Conservation (phyloP, 2,113 vertebrate species). For the Phalacrocorax pelagicus region DNA sequence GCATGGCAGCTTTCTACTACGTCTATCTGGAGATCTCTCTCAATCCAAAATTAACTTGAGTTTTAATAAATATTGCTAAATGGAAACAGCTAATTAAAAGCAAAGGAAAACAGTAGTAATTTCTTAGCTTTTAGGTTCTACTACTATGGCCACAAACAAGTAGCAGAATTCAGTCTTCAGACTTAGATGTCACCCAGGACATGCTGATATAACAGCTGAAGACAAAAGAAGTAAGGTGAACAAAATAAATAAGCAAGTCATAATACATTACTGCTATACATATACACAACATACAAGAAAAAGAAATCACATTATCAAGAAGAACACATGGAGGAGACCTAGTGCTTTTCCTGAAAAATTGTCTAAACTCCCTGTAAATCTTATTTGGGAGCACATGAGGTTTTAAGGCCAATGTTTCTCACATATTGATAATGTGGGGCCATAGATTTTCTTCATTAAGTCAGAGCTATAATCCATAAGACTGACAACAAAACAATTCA, state of each 20-base stretch:
- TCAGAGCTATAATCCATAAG: neutral
- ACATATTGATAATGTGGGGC: neutral
- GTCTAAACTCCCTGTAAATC: neutral
- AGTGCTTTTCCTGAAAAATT: neutral
- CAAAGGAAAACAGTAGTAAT: neutral
- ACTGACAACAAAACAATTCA: slow-evolving; percentile 9
- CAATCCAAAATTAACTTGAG: neutral
- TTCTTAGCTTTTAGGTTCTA: neutral
- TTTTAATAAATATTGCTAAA: neutral
- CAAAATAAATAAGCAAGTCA: neutral
- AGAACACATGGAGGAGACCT: neutral
- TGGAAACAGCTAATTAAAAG: neutral
- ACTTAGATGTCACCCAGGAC: neutral
- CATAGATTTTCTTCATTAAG: slow-evolving; percentile 19
- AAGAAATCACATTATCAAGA: neutral
- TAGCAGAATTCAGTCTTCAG: neutral
- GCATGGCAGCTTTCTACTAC: neutral
- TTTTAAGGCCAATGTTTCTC: neutral
- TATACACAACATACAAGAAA: neutral
- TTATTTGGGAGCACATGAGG: neutral
- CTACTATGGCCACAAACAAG: neutral
- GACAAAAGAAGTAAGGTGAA: neutral
- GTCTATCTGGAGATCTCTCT: neutral
- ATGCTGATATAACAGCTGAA: neutral
- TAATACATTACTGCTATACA: neutral